Base-by-base conservation (phyloP, 2,113 vertebrate species). In the Anhinga rufa region DNA sequence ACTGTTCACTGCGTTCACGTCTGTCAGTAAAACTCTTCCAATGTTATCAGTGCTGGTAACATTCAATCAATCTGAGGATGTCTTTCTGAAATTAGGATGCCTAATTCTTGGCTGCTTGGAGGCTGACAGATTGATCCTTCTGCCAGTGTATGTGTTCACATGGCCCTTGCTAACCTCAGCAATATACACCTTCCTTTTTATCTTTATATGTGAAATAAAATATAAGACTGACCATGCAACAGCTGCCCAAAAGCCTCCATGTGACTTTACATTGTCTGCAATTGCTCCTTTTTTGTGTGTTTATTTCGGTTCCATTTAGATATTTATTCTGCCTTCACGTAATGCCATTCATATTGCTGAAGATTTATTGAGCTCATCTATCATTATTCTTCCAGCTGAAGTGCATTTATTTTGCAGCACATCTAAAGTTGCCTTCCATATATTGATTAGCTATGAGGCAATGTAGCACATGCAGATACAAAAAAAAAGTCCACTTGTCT, bases 371-470 rank as follows among this genome's bases (percentile, higher is more conserved):
- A 88, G 49, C n/a, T 88, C 20, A 62, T 75, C 85, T 81, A 75
- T 55, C 51, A 58, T 88, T 86, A 77, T 42, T 92, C 76, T 90
- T 86, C 60, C 49, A 90, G 64, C 51, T 68, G 76, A 85, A 86
- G 40, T 28, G 76, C 36, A 58, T 94, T 66, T 80, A 80, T 88
- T 94, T 86, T 80, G 44, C 49, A 80, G 66, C 74, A 57, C 40
- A 42, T 89, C 78, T 96, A 82, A 96, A 70, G 49, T n/a, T 94
- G 44, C 36, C 44, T 94, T 76, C 32, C 49, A 38, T 82, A 34
- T 79, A 92, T 82, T 93, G 75, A 90, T 93, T 89, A 80, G 61
- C 28, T 87, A 62, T 1, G 2, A 91, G 46, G 40, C 7, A 9
- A 46, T 3, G 7, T 65, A 70, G 16, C 57, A 69, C 49, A 58